Base-by-base conservation (phyloP, 2,888 invertebrate genomes). In the Troilus luridus region DNA sequence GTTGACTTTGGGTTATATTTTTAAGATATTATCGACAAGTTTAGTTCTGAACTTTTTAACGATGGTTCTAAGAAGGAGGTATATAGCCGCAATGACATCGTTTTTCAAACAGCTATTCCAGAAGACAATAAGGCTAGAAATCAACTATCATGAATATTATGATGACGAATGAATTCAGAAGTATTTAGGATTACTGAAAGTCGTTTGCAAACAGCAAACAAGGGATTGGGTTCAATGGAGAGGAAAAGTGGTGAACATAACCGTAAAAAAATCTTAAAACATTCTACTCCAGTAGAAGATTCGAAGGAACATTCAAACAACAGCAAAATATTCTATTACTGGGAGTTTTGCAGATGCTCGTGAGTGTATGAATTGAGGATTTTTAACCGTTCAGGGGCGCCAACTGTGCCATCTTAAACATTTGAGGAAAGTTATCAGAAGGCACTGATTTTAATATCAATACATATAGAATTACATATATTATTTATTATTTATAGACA, bases 141-240 rank as follows among this genome's bases (percentile, higher is more conserved):
- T 77, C 14, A 77, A 77, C 72, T 77, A 77, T 41, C 72, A 77
- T 9, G 72, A 77, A 77, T 77, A 77, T 77, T 77, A 41, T 41
- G 72, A 77, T 17, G 72, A 77, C n/a, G 10, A 24, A 24, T 11
- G 14, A 62, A 62, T 21, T 62, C 62, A 62, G 62, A 62, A 6
- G 12, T 67, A 67, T 24, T 27, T 5, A 67, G 1, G 8, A 24
- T 24, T 67, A 64, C 64, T 64, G 64, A n/a, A 64, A n/a, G n/a
- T 64, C 8, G 1, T 64, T 64, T 10, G 3, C 1, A 64, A n/a
- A 64, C n/a, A n/a, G 41, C 41, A 41, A 59, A 59, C 59, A 59
- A 59, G 10, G 14, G 10, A 24, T 24, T 64, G 64, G 67, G 14
- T 14, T 11, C 14, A 27, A 27, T 67, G 12, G 72, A 77, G 1